These are phyloP conservation scores for Grapholita molesta DNA, from an alignment of 1,140 invertebrate genomes.

Conservation along the genomic window DNA sequence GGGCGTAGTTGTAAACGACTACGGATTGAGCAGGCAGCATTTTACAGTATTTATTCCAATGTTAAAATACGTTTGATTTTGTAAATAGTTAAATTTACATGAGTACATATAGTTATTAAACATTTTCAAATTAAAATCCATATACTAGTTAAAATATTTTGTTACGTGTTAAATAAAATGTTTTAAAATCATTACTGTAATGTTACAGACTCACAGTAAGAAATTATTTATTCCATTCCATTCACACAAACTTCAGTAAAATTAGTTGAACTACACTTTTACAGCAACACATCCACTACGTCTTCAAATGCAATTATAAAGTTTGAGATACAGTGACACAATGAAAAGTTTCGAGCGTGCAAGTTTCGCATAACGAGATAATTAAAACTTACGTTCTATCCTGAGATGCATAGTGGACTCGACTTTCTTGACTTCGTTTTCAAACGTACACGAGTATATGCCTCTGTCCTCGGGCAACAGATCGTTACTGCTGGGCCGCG, in stretches of 20 bases:
- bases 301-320: neutral
- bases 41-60: too few species aligned
- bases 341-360: neutral
- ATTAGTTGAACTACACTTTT: neutral
- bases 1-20: too few species aligned
- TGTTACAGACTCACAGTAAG: too few species aligned
- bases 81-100: too few species aligned
- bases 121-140: too few species aligned
- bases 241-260: neutral
- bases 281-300: neutral
- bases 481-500: constrained; percentile 85
- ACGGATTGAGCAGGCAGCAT: too few species aligned
- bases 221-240: neutral
- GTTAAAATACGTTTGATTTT: too few species aligned
- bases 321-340: neutral
- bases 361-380: neutral
- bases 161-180: too few species aligned
- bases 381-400: constrained; percentile 88
- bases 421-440: constrained; percentile 92
- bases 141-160: too few species aligned
- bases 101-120: too few species aligned
- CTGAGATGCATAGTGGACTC: constrained; percentile 93
- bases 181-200: too few species aligned
- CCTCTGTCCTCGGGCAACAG: constrained; percentile 91
- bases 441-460: constrained; percentile 91